Conservation (phyloP, 2,113 vertebrate genomes). For the Pterophyllum scalare region DNA sequence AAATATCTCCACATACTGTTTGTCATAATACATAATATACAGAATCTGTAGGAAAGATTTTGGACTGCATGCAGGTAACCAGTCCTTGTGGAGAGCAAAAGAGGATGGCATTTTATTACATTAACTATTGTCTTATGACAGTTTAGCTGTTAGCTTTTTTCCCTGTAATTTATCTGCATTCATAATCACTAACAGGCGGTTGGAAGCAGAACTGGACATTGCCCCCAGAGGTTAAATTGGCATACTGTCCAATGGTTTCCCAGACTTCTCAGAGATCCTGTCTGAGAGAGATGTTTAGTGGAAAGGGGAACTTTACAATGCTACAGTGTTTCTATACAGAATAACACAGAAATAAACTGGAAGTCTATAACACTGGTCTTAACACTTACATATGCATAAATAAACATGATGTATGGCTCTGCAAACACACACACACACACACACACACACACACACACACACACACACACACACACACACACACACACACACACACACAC, state of each 20-base stretch:
- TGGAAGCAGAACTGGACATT: background rate
- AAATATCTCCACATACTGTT: background rate
- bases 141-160: background rate
- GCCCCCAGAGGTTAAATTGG: background rate
- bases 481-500: no score
- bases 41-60: background rate
- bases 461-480: no score
- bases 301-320: background rate
- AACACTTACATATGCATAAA: conserved; percentile 15
- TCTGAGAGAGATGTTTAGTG: background rate
- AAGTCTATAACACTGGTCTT: background rate
- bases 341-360: background rate
- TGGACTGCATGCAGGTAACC: background rate
- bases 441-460: background rate
- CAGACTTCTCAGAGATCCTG: background rate
- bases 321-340: background rate
- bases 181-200: background rate
- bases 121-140: no score
- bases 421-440: conserved; percentile 1
- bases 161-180: background rate
- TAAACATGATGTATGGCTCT: conserved; percentile 11
- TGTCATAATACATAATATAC: background rate
- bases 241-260: background rate
- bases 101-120: background rate
- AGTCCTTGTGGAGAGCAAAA: background rate